phyloP scores from a whole-genome alignment of 2,113 vertebrate genomes.

The Cyanoliseus patagonus region DNA sequence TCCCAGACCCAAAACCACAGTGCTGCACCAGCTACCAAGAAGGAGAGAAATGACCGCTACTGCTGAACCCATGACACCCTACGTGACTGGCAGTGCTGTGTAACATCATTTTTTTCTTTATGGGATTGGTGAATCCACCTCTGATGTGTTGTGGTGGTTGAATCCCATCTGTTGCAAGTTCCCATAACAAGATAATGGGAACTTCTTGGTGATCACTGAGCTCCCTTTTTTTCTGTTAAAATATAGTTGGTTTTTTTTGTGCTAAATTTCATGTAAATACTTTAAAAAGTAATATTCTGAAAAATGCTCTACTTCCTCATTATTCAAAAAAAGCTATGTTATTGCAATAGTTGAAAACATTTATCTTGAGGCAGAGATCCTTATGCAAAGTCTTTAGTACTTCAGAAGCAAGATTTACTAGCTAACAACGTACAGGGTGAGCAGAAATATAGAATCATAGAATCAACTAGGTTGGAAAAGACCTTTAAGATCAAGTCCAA shows the following conservation, averaged over 20 bases:
- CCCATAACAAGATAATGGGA: not conserved
- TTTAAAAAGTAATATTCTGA: not conserved
- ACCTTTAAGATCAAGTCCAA: not conserved
- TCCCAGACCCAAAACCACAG: no score
- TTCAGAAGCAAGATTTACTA: not conserved
- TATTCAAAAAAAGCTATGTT: not conserved
- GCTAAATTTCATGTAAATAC: not conserved
- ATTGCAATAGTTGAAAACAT: not conserved
- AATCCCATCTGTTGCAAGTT: not conserved
- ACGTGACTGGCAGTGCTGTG: not conserved
- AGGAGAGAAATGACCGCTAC: no score
- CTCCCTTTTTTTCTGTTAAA: not conserved
- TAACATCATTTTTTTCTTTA: not conserved
- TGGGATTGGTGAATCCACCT: not conserved
- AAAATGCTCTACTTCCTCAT: not conserved
- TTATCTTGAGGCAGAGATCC: not conserved
- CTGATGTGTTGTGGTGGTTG: not conserved
- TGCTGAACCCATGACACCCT: no score
- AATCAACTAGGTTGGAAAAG: not conserved
- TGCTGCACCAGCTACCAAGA: no score
- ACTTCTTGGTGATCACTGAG: fast-evolving
- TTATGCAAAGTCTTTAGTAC: not conserved
- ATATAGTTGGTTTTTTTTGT: not conserved
- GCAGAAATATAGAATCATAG: not conserved
- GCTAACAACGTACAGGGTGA: not conserved